Evolutionary conservation across 2,797 vertebrate species (phyloP).

Genomic region (Amphiprion clarkii): DNA sequence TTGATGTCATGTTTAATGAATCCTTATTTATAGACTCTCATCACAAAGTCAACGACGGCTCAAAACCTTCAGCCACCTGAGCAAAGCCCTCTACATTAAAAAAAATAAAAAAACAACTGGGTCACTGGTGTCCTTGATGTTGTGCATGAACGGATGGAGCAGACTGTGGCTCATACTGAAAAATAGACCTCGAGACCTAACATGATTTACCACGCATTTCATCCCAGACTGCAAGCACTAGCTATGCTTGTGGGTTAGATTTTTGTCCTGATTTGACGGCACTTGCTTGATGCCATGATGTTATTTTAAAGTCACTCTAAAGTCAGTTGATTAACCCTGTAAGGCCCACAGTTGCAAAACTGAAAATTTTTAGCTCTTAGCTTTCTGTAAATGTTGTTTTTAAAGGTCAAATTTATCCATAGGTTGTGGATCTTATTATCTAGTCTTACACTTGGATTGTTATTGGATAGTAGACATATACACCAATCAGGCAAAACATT

Average conservation of each 20-base stretch:
- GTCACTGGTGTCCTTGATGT: not conserved
- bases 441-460: no score
- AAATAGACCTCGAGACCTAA: not conserved
- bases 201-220: slow-evolving; percentile 2
- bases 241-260: not conserved
- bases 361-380: no score
- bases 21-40: no score
- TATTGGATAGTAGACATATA: no score
- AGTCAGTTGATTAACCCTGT: no score
- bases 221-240: not conserved
- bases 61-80: not conserved
- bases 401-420: no score
- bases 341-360: no score
- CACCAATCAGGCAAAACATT: no score
- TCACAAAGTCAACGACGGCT: not conserved
- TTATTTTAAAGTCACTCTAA: not conserved
- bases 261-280: not conserved
- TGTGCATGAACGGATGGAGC: not conserved
- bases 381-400: no score
- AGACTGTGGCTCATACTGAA: slow-evolving; percentile 2
- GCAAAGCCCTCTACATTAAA: not conserved
- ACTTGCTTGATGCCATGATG: not conserved
- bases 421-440: no score
- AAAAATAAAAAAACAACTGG: not conserved
- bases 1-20: no score